phyloP scores from a whole-genome alignment of 1,140 invertebrate genomes.

The Cotesia typhae region DNA sequence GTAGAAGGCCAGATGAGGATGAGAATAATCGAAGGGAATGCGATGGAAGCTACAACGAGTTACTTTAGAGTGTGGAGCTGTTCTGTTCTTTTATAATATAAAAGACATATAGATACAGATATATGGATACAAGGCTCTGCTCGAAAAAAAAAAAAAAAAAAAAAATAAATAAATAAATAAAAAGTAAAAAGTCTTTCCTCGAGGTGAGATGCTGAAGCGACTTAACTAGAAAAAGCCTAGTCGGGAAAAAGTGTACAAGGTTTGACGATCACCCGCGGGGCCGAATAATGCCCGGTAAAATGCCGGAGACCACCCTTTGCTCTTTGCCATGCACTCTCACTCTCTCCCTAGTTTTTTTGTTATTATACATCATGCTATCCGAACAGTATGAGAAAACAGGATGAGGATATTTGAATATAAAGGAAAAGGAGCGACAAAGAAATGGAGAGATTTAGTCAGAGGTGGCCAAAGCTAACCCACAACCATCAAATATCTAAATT shows the following conservation, averaged over 20 bases:
- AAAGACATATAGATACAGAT: too few species aligned
- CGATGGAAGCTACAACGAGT: too few species aligned
- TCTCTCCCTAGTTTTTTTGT: conserved; percentile 33
- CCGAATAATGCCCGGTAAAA: conserved; percentile 60
- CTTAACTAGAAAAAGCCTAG: conserved; percentile 25
- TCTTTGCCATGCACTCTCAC: conserved; percentile 49
- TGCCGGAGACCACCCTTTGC: conserved; percentile 58
- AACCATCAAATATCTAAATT: conserved; percentile 54
- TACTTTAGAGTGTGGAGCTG: not conserved
- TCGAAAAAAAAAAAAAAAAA: conserved; percentile 26
- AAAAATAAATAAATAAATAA: too few species aligned
- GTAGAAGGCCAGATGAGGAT: too few species aligned
- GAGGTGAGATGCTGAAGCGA: conserved; percentile 28
- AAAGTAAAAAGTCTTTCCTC: conserved; percentile 15
- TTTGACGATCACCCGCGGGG: conserved; percentile 55
- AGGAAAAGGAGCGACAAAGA: conserved; percentile 10
- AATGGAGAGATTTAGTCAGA: conserved; percentile 45
- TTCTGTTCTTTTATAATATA: not conserved
- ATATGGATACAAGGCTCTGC: too few species aligned
- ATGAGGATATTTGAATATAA: conserved; percentile 7
- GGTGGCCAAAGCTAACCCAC: conserved; percentile 51
- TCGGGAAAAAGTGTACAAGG: conserved; percentile 41
- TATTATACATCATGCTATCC: too few species aligned
- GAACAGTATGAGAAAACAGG: conserved; percentile 23
- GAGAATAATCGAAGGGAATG: too few species aligned